Conservation (phyloP, 1,140 invertebrate species). For the Lepidurus couesii region DNA sequence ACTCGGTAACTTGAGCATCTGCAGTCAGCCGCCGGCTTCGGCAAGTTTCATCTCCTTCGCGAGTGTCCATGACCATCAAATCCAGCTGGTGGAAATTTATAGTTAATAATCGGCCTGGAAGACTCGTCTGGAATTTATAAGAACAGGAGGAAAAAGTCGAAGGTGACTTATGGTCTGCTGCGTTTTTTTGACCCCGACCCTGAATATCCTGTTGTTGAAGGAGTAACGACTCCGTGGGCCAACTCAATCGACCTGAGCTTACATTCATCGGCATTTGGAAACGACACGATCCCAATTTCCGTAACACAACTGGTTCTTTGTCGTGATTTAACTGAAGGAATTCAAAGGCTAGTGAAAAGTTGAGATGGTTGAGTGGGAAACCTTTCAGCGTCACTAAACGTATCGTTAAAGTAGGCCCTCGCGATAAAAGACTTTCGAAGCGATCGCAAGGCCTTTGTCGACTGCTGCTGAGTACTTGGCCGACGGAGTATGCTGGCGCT, state of each 20-base stretch:
- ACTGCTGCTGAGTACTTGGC: not conserved
- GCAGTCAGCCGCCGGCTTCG: not conserved
- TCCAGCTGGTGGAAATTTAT: constrained; percentile 22
- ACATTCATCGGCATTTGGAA: not conserved
- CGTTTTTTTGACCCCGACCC: not conserved
- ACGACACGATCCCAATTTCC: not conserved
- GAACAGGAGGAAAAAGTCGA: constrained; percentile 3
- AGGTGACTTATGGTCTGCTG: not conserved
- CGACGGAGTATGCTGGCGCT: not conserved
- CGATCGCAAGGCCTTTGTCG: not conserved
- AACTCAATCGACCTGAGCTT: not conserved
- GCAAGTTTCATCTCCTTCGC: not conserved
- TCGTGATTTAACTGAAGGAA: not conserved
- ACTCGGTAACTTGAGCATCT: not conserved
- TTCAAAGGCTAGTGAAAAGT: constrained; percentile 22
- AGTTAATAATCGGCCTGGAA: not conserved
- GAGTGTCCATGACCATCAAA: constrained; percentile 8
- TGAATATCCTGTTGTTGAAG: not conserved
- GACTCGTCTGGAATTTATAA: not conserved
- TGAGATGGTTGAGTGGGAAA: constrained; percentile 19
- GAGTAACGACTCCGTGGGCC: not conserved
- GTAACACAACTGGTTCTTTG: not conserved
- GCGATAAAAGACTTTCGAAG: constrained; percentile 5
- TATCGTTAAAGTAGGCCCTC: constrained; percentile 13
- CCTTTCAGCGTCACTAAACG: constrained; percentile 21